Base-by-base conservation (phyloP, 1,140 invertebrate genomes). In the Homarus americanus region DNA sequence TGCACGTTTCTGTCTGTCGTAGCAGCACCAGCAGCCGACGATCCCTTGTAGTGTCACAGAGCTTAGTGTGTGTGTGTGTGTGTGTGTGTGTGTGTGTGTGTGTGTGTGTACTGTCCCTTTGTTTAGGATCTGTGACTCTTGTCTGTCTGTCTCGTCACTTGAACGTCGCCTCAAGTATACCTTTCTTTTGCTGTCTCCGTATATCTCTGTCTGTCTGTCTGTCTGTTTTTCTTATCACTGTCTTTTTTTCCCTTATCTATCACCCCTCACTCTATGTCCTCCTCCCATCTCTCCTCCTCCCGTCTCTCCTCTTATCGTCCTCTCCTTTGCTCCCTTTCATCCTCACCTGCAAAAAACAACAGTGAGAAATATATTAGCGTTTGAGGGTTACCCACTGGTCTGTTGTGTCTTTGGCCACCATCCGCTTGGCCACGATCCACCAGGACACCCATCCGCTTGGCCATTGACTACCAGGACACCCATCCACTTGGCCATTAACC, bases 1-100 rank as follows among this genome's bases (percentile, higher is more conserved):
- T 73, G 78, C 78, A 72, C 63, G 38, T 69, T 82, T 76, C 53
- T 87, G 40, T 87, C 49, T 87, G 73, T 87, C 75, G 73, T n/a
- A 44, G 17, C 73, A n/a, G 12, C 73, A 73, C 12, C 66, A 76
- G 44, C 66, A 85, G 38, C 66, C 44, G 5, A 49, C 44, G 5
- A 69, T 0, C 63, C 28, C 1, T 28, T 28, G 4, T n/a, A n/a
- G n/a, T n/a, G n/a, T n/a, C n/a, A n/a, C 15, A 49, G 44, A 49
- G 44, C 15, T 7, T 49, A 28, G 66, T 84, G 82, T 69, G 34
- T 84, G 58, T 69, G 58, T 84, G 82, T 84, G 58, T 84, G 82
- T 82, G 17, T 36, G 53, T 63, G 49, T 79, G 76, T 79, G 38
- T 79, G 76, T 79, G n/a, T 79, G 76, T 73, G 72, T 73, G 72